Evolutionary conservation across 1,140 invertebrate species (phyloP), one percentile per base, ranked within the genome.

Genomic region (Mizuhopecten yessoensis): DNA sequence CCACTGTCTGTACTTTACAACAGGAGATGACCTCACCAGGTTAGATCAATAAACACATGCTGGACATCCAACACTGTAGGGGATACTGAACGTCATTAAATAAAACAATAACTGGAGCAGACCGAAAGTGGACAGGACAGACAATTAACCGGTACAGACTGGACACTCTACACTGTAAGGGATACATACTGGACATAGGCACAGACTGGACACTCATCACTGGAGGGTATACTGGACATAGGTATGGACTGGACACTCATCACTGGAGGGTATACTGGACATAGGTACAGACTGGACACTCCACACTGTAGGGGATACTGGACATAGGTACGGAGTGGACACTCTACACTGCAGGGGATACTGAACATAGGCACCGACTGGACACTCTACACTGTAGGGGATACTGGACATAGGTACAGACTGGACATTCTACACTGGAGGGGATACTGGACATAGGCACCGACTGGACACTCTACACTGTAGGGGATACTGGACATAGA

Each of bases 21-120:
- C 23, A 75, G 57, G 57, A 75, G 57, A 29, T 75, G 57, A 75
- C 57, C 57, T 29, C 57, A 75, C 57, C 57, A 75, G 57, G 57
- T 75, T 75, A 75, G 57, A 75, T 75, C 57, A 75, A 75, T 75
- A 75, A 75, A 75, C 57, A 75, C 57, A 75, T 29, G 57, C 57
- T 75, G 57, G 57, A 75, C 57, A 75, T 75, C 5, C 17, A 29
- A 5, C 57, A 75, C 57, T 75, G 57, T 13, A 75, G 57, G n/a
- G 57, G 57, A 75, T 75, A 75, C 5, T 29, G 29, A n/a, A n/a
- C n/a, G n/a, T n/a, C n/a, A 49, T 20, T n/a, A n/a, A 49, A 1
- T 49, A n/a, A n/a, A 13, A 49, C 11, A 49, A 17, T 17, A 17
- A 49, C 20, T 20, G 45, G 20, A 23, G 45, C 3, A 15, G 45